phyloP scores from a whole-genome alignment of 2,888 invertebrate genomes.

The Thera britannica region DNA sequence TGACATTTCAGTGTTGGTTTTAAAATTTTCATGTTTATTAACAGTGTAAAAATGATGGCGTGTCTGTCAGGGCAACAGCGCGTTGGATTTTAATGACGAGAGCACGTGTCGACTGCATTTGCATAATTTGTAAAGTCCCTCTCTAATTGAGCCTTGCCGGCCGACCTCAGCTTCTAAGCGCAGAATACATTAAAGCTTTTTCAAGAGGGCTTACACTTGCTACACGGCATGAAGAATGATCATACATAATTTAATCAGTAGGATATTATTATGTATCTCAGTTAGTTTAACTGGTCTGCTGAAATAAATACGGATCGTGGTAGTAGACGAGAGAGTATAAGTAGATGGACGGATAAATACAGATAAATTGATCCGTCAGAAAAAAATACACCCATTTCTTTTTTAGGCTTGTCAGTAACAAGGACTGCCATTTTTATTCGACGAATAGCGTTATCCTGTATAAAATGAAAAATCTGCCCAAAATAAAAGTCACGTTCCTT shows the following conservation, averaged over 20 bases:
- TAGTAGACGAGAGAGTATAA: too few relatives aligned
- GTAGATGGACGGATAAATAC: too few relatives aligned
- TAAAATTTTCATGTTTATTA: constrained; percentile 42
- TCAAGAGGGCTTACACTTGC: constrained; percentile 6
- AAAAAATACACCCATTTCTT: too few relatives aligned
- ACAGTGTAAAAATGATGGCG: constrained; percentile 43
- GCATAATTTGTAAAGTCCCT: constrained; percentile 61
- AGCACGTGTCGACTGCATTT: constrained; percentile 55
- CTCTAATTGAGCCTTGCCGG: constrained; percentile 50
- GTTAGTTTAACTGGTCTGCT: background rate
- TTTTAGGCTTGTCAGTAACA: too few relatives aligned
- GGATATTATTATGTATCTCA: background rate
- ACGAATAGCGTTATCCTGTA: too few relatives aligned
- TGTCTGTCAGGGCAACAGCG: constrained; percentile 49
- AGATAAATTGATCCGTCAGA: too few relatives aligned
- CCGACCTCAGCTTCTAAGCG: constrained; percentile 37
- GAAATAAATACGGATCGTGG: too few relatives aligned
- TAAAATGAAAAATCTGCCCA: too few relatives aligned
- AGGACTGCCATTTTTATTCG: too few relatives aligned
- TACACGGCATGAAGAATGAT: background rate
- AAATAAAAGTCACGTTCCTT: background rate
- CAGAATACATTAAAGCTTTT: constrained; percentile 37
- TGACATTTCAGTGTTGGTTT: constrained; percentile 8
- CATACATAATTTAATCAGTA: background rate
- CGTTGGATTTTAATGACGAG: constrained; percentile 64